Evolutionary conservation across 2,113 vertebrate genomes (phyloP), one percentile per base, ranked within the genome.

Genomic region (Tragulus kanchil): DNA sequence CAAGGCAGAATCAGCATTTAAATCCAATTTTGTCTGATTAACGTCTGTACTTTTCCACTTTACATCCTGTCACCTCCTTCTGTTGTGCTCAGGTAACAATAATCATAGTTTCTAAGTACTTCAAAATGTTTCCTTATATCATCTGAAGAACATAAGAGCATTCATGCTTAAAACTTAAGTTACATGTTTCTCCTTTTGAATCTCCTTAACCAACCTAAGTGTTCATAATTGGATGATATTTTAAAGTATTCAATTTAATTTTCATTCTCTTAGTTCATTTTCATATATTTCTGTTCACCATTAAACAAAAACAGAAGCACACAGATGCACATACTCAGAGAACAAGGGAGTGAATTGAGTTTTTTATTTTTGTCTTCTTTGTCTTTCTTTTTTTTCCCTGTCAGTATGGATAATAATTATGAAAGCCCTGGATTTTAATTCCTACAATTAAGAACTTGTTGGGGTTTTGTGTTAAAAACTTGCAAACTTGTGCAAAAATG

Each of bases 391-490:
- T 15, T 59, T 73, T 13, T 4, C 21, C 19, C 19, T 19, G 6
- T 58, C 25, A 73, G 13, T 73, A 73, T 45, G 23, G 26, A 67
- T 31, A 82, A 65, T 17, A n/a, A 54, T 67, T 9, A 45, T 11
- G 52, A 94, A 96, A 94, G 15, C 12, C 45, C 50, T 58, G 4
- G n/a, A 75, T 88, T 82, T 88, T 26, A 61, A 61, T 87, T 52
- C 67, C 15, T 94, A 84, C 8, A 91, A 17, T 77, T 42, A 61
- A n/a, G 8, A 12, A n/a, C 9, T 52, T 73, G 28, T 3, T 83
- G 42, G 14, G 50, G 9, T 45, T 87, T 69, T 21, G 28, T 54
- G 23, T 84, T 54, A 73, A 59, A 91, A 16, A 61, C 69, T 78
- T 54, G 45, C 12, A 54, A 6, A 84, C n/a, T 85, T 48, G 36